These are phyloP conservation scores for Lasiommata megera DNA, from an alignment of 2,888 invertebrate species.

Conservation along the genomic window DNA sequence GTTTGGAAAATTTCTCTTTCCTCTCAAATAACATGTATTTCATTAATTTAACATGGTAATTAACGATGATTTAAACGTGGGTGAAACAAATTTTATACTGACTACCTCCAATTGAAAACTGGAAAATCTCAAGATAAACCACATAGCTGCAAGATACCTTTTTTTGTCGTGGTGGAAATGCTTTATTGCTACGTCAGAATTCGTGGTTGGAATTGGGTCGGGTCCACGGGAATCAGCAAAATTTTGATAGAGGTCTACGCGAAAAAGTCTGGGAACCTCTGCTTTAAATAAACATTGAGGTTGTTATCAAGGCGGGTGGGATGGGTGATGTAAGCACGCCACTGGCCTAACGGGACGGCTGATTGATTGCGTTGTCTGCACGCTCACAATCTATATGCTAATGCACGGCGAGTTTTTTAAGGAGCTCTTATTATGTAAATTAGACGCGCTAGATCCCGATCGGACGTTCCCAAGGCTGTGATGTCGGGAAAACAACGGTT, in stretches of 20 bases:
- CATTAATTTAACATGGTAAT: no score
- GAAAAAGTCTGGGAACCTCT: no score
- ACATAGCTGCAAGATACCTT: no score
- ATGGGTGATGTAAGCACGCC: conserved; percentile 1
- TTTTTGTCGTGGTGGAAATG: no score
- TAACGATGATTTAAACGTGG: no score
- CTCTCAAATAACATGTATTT: not conserved
- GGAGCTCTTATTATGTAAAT: conserved; percentile 64
- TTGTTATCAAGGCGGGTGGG: not conserved
- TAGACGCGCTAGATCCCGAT: conserved; percentile 60
- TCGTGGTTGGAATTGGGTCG: no score
- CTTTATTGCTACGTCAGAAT: no score
- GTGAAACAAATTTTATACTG: no score
- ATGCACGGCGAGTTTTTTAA: conserved; percentile 48
- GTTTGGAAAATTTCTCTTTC: conserved; percentile 1
- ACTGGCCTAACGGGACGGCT: conserved; percentile 29
- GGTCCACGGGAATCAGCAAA: no score
- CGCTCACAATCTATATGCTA: conserved; percentile 69
- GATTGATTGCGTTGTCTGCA: conserved; percentile 58
- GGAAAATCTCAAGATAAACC: no score
- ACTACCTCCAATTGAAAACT: no score
- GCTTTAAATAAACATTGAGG: not conserved
- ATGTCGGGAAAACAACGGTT: conserved; percentile 31
- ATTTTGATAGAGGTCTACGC: no score
- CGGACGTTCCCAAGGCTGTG: conserved; percentile 46